A percentile compares a stretch with the other conserved stretches of the same genome.
Conservation (phyloP, 2,113 vertebrate species). For the Camelus dromedarius region DNA sequence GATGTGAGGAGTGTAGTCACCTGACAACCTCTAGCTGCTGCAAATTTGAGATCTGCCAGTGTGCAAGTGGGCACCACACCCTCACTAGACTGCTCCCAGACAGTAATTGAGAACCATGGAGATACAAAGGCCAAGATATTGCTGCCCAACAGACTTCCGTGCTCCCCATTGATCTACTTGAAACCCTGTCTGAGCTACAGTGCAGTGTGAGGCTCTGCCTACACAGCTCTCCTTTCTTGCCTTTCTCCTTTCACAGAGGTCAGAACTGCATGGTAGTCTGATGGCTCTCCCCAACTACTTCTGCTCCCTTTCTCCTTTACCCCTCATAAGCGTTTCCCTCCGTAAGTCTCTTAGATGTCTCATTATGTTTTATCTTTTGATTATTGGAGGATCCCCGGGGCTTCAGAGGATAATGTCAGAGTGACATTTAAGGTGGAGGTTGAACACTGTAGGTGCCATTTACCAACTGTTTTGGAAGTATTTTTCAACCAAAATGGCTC, state of each 20-base stretch:
- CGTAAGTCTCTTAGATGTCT: not conserved
- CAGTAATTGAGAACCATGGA: not conserved
- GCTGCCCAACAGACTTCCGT: not conserved
- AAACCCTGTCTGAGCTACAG: not conserved
- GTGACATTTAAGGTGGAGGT: not conserved
- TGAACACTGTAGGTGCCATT: not conserved
- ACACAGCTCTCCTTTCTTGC: not conserved
- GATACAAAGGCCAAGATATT: not conserved
- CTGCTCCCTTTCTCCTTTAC: not conserved
- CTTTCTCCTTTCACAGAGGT: not conserved
- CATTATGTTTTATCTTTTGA: slow-evolving; percentile 1
- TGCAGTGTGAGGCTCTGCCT: not conserved
- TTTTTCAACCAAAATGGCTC: not conserved
- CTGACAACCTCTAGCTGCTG: not conserved
- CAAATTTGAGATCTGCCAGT: not conserved
- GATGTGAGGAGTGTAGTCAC: not conserved
- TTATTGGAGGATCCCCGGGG: not conserved
- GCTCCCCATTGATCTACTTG: not conserved
- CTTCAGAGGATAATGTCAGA: not conserved
- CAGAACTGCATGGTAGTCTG: not conserved
- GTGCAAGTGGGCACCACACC: not conserved
- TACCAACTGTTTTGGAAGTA: not conserved
- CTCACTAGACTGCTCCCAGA: not conserved
- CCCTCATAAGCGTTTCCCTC: not conserved
- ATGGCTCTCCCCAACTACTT: not conserved